Evolutionary conservation across 2,888 invertebrate species (phyloP).

Genomic region (Amphipoea lucens): DNA sequence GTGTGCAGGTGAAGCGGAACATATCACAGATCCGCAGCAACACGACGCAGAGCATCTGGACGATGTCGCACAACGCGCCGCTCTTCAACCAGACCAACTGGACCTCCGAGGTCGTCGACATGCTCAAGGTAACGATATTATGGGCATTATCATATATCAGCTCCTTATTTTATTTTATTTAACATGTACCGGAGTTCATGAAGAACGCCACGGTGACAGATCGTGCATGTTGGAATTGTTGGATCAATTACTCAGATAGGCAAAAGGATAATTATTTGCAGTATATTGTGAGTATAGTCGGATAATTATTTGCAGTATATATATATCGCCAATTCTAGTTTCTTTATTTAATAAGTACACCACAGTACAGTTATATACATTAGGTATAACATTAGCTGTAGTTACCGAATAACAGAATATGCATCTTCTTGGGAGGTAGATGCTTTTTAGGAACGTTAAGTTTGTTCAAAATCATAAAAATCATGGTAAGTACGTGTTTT

Average conservation of each 20-base stretch:
- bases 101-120: slow-evolving; percentile 93
- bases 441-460: background rate
- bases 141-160: background rate
- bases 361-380: background rate
- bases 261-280: background rate
- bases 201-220: background rate
- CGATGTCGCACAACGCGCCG: slow-evolving; percentile 91
- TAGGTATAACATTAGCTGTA: background rate
- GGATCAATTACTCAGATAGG: background rate
- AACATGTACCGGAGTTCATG: background rate
- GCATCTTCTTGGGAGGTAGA: background rate
- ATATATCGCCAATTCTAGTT: background rate
- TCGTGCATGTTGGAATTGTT: background rate
- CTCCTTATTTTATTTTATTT: no score
- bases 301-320: background rate
- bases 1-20: slow-evolving; percentile 93
- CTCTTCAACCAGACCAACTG: slow-evolving; percentile 94
- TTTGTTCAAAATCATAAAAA: background rate
- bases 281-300: background rate
- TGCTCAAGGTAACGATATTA: slow-evolving; percentile 85
- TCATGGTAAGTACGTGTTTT: background rate
- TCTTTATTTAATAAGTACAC: background rate
- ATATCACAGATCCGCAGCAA: slow-evolving; percentile 93
- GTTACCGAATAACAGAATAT: background rate
- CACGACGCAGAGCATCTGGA: slow-evolving; percentile 95